Evolutionary conservation across 2,797 vertebrate genomes (phyloP), one percentile per base, ranked within the genome.

Genomic region (Gila robusta): DNA sequence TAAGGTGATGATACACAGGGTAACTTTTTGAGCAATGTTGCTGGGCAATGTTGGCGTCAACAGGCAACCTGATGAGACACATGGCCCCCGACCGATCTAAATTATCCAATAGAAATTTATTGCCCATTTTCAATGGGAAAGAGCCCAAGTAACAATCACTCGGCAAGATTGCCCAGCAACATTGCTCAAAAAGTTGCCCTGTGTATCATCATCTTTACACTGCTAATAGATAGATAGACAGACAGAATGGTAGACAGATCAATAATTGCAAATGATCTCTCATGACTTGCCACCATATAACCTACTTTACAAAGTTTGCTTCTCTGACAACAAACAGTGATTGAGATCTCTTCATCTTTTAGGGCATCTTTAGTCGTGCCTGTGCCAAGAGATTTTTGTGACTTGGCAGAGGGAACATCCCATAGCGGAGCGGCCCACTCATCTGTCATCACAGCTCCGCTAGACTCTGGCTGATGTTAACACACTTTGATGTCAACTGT

Each of bases 401-500:
- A 39, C 56, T 74, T 80, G 86, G 86, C 86, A 83, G 81, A 59
- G 64, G 77, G 77, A 70, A 49, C 56, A 28, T 83, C 67, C 74
- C 41, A 66, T 83, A 23, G 70, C 84, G 64, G 69, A 85, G 66
- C 37, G 49, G 39, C 47, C 79, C 80, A 81, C 78, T 85, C 82
- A 79, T 85, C 82, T 87, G 82, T 88, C 82, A 87, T 62, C 71
- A 21, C 21, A 70, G 62, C 71, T 86, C 54, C 41, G 62, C 56
- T 37, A 74, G 88, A 81, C 71, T 37, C 79, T 76, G 79, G 62
- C 59, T 87, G 88, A 79, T 79, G 64, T 52, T 88, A 74, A 82
- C 69, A 80, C 79, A 84, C 69, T 49, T 70, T 82, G 74, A 87
- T 84, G 87, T 87, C 82, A 78, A 81, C 77, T 81, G 59, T 82